These are phyloP conservation scores for Spongilla lacustris DNA, from an alignment of 37 sponge, comb jelly and placozoan genomes.

Conservation along the genomic window DNA sequence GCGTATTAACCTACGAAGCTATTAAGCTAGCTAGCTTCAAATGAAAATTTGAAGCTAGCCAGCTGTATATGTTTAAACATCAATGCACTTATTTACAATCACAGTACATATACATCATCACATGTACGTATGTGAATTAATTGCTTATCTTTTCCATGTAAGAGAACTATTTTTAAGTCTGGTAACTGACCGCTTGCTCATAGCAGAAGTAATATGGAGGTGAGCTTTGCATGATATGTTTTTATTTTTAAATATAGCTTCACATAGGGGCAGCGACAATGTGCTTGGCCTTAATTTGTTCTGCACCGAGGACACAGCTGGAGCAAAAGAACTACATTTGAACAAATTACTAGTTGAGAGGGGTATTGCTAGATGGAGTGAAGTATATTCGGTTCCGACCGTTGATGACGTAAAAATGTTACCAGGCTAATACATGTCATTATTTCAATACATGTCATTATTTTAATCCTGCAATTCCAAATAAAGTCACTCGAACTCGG, in stretches of 20 bases:
- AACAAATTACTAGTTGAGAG: slow-evolving; percentile 17
- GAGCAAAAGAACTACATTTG: slow-evolving; percentile 5
- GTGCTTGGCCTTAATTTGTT: slow-evolving; percentile 14
- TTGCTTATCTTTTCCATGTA: too few species aligned
- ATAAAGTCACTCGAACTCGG: not conserved
- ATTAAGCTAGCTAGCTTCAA: too few species aligned
- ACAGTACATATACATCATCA: too few species aligned
- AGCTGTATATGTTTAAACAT: too few species aligned
- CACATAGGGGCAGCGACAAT: not conserved
- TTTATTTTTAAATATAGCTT: not conserved
- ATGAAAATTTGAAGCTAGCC: too few species aligned
- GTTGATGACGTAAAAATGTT: not conserved
- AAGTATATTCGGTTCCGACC: not conserved
- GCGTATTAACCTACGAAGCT: too few species aligned
- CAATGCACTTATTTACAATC: too few species aligned
- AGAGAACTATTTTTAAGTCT: not conserved
- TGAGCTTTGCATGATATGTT: too few species aligned
- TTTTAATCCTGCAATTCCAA: not conserved
- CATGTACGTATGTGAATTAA: not conserved
- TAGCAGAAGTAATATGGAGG: slow-evolving; percentile 10
- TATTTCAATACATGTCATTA: not conserved
- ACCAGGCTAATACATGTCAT: not conserved
- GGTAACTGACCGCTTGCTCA: not conserved
- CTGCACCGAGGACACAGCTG: not conserved
- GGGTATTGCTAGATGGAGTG: slow-evolving; percentile 9